Evolutionary conservation across 2,113 vertebrate genomes (phyloP), one percentile per base, ranked within the genome.

Genomic region (Salminus brasiliensis): DNA sequence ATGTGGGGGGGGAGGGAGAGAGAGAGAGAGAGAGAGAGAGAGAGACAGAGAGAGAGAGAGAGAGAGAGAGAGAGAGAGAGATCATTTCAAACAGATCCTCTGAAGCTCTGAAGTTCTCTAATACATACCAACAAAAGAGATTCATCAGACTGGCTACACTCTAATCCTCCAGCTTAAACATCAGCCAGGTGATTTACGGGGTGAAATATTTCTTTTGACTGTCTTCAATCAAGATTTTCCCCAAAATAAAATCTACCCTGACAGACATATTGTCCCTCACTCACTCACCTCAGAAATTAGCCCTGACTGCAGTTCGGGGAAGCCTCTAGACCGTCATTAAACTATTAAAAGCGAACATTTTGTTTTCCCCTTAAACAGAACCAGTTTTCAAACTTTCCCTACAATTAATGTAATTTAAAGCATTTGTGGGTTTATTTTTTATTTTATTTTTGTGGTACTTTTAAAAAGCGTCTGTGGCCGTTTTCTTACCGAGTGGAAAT

Each of bases 391-490:
- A 18, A 39, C 32, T 41, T 39, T 63, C 34, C 29, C 29, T 52
- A 36, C 73, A 55, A 29, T 27, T 74, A 60, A 36, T 67, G 60
- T 36, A 23, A 71, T 59, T 76, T 66, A 6, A 76, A 76, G 67
- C 57, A 79, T 43, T 59, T 55, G 52, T n/a, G 71, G 43, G 32
- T 74, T 74, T 29, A 6, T 45, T 70, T 36, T 23, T 47, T 18
- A 3, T n/a, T n/a, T 11, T 52, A 32, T 52, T n/a, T n/a, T n/a
- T n/a, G n/a, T n/a, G n/a, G n/a, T n/a, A n/a, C n/a, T n/a, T n/a
- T n/a, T n/a, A n/a, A n/a, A 57, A 36, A 67, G 21, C 25, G 12
- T 34, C 34, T 72, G 12, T 29, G 72, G 47, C n/a, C 15, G 66
- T 79, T 63, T 66, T 21, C 23, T 66, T 43, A 27, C 15, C 29